Evolutionary conservation across 2,888 invertebrate genomes (phyloP).

Genomic region (Perdita meconis): DNA sequence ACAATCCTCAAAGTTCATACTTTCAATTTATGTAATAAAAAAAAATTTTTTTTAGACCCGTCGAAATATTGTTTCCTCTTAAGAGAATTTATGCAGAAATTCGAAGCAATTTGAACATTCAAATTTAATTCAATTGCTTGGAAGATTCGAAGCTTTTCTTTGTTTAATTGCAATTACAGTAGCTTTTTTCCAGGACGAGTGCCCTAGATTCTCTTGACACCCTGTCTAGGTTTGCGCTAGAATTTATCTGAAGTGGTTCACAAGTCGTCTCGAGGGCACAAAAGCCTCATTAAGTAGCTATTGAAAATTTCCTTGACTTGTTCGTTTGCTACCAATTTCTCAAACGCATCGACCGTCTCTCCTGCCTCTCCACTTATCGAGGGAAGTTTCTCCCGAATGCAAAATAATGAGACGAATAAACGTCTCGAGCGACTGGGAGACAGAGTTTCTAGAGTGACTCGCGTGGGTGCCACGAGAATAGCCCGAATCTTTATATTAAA

Average conservation of each 20-base stretch:
- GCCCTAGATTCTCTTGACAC: too few relatives aligned
- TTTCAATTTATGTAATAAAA: too few relatives aligned
- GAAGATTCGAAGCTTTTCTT: too few relatives aligned
- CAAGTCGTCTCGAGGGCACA: constrained; percentile 5
- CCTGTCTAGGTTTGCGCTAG: constrained; percentile 8
- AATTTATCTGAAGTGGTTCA: constrained; percentile 27
- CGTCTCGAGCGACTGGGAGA: neutral
- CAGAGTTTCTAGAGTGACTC: neutral
- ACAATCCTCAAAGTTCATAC: too few relatives aligned
- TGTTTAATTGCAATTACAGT: too few relatives aligned
- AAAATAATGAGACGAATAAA: constrained; percentile 20
- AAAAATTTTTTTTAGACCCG: too few relatives aligned
- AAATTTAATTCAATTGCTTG: too few relatives aligned
- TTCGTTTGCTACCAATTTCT: constrained; percentile 26
- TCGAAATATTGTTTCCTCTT: too few relatives aligned
- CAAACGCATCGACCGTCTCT: constrained; percentile 4
- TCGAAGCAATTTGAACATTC: too few relatives aligned
- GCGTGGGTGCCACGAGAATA: constrained; percentile 19
- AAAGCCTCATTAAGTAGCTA: constrained; percentile 48
- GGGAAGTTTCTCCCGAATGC: constrained; percentile 32
- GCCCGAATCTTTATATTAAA: constrained; percentile 69
- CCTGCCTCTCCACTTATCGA: neutral
- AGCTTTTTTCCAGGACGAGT: too few relatives aligned
- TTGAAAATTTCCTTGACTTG: constrained; percentile 47
- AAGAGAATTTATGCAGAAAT: too few relatives aligned